phyloP scores from a whole-genome alignment of 2,888 invertebrate species.

The Sphaerophoria taeniata region DNA sequence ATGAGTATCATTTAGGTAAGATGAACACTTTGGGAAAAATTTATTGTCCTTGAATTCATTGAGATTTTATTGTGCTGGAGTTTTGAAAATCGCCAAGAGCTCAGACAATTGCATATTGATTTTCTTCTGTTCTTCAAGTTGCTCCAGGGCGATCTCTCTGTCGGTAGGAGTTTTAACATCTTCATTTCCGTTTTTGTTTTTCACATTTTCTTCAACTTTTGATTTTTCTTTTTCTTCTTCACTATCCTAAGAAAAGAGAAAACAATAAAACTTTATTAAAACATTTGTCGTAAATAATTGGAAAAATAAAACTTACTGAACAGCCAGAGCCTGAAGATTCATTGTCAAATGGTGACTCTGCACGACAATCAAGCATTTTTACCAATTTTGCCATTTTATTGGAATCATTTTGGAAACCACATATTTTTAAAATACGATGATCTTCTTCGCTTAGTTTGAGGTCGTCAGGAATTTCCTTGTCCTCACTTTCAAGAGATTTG shows the following conservation, averaged over 20 bases:
- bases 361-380: conserved; percentile 42
- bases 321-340: neutral
- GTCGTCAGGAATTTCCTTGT: conserved; percentile 1
- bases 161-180: neutral
- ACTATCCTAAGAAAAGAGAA: neutral
- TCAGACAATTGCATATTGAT: conserved; percentile 31
- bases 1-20: neutral
- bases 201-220: too few species aligned
- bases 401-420: neutral
- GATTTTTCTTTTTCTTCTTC: neutral
- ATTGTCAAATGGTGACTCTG: conserved; percentile 34
- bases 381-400: conserved; percentile 21
- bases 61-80: neutral
- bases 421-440: conserved; percentile 17
- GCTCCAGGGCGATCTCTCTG: neutral
- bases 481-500: neutral
- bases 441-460: conserved; percentile 34
- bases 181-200: conserved; percentile 1
- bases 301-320: conserved; percentile 5
- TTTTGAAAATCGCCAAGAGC: conserved; percentile 17
- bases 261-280: neutral
- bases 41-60: neutral
- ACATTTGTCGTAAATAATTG: neutral
- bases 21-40: neutral
- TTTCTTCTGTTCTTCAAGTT: conserved; percentile 40